These are phyloP conservation scores for Pangasianodon hypophthalmus DNA, from an alignment of 2,113 vertebrate species.

Conservation along the genomic window DNA sequence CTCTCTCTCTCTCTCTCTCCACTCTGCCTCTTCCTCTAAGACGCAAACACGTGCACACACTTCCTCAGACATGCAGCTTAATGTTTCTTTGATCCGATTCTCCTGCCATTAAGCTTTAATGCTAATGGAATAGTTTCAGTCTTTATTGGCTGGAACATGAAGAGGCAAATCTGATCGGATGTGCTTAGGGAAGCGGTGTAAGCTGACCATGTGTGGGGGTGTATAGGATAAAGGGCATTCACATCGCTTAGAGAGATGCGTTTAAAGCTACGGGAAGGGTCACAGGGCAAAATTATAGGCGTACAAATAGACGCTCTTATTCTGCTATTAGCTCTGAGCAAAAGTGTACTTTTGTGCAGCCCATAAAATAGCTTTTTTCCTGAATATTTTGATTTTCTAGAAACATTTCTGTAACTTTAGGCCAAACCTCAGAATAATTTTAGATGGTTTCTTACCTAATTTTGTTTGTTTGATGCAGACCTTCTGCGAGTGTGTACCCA, in stretches of 20 bases:
- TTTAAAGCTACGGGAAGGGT: background rate
- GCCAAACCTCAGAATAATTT: constrained; percentile 45
- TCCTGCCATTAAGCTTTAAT: constrained; percentile 46
- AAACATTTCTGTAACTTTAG: constrained; percentile 27
- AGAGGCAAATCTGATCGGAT: constrained; percentile 42
- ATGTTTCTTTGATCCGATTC: constrained; percentile 51
- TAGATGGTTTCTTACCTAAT: background rate
- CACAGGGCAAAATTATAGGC: constrained; percentile 3
- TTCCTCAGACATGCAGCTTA: constrained; percentile 36
- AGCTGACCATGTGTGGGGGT: constrained; percentile 12
- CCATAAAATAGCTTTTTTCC: background rate
- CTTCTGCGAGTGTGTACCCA: constrained; percentile 78
- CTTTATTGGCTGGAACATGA: constrained; percentile 48
- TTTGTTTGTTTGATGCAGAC: constrained; percentile 74
- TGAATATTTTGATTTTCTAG: background rate
- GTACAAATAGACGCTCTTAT: background rate
- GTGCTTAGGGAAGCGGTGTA: constrained; percentile 40
- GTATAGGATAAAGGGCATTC: constrained; percentile 32
- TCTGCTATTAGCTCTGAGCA: background rate
- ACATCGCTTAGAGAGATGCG: constrained; percentile 10
- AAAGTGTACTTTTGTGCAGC: background rate
- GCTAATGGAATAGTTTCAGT: constrained; percentile 46
- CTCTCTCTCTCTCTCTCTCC: background rate
- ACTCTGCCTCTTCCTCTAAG: constrained; percentile 58
- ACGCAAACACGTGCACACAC: constrained; percentile 40